Evolutionary conservation across 2,113 vertebrate species (phyloP), one percentile per base, ranked within the genome.

Genomic region (Ptychochromis oligacanthus): DNA sequence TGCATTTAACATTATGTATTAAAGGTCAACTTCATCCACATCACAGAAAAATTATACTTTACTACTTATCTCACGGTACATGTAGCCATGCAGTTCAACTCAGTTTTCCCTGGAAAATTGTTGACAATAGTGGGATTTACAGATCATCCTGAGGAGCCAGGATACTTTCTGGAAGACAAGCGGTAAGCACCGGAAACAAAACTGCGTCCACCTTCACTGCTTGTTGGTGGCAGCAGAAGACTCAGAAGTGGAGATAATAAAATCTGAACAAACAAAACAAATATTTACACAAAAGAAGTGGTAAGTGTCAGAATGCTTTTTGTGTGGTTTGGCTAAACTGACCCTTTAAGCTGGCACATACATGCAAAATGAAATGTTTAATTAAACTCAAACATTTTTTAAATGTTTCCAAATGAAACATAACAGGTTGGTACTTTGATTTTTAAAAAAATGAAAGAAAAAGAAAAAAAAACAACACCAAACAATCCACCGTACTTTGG

Each of bases 331-430:
- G 28, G 31, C 22, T 75, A 26, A 72, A 75, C 18, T 18, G 9
- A 65, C 40, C 36, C 24, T 80, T 81, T 54, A 82, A 67, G 8
- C 31, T n/a, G 56, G 34, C 62, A 86, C 67, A 34, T 17, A 46
- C 88, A 92, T 85, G 90, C 89, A 89, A 88, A 90, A 88, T 72
- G 36, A 92, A 82, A 91, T 77, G 83, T 93, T 91, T 81, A 92
- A 91, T 92, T 83, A 77, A 93, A 88, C 88, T 90, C 85, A 91
- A 91, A 92, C 89, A 65, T 88, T 59, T 74, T 82, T 81, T 2
- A 36, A 86, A 88, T 91, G 87, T 87, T 84, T 91, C 89, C 31
- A 79, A 85, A 91, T 82, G 81, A 89, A 92, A 93, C 90, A 79
- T 80, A 90, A 38, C 40, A 38, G 40, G 31, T 72, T 82, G 75